These are phyloP conservation scores for Bruchidius siliquastri DNA, from an alignment of 2,888 invertebrate genomes.

Conservation along the genomic window DNA sequence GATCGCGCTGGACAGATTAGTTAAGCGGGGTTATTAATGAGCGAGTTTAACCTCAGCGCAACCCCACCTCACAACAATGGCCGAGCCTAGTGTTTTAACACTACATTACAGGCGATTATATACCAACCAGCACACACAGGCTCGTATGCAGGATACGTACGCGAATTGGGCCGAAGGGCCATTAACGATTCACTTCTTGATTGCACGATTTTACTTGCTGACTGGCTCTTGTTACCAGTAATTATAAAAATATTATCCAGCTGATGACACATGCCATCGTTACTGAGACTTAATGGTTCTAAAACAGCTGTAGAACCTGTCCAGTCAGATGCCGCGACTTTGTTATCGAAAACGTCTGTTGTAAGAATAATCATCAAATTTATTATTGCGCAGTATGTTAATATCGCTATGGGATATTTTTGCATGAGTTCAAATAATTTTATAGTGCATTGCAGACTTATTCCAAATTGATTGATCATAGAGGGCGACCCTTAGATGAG, in stretches of 20 bases:
- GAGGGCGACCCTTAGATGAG: no score
- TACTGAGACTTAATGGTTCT: neutral
- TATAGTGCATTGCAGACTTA: no score
- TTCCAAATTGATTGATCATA: no score
- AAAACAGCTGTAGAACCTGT: neutral
- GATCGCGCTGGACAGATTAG: constrained; percentile 57
- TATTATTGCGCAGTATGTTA: no score
- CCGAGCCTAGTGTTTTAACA: constrained; percentile 44
- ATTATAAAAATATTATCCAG: neutral
- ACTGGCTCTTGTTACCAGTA: neutral
- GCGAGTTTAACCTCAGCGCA: constrained; percentile 56
- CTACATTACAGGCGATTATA: constrained; percentile 48
- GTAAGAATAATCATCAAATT: no score
- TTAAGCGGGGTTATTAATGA: constrained; percentile 61
- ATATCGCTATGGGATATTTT: no score
- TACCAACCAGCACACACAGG: neutral
- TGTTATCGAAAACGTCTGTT: no score
- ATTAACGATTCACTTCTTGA: neutral
- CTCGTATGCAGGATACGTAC: neutral
- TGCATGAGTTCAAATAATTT: no score
- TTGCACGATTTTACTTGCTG: neutral
- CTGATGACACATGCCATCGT: neutral
- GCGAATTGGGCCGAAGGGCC: neutral
- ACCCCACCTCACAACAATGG: constrained; percentile 50
- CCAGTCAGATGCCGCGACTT: no score